Conservation (phyloP, 2,113 vertebrate species). For the Hemiprocne comata region DNA sequence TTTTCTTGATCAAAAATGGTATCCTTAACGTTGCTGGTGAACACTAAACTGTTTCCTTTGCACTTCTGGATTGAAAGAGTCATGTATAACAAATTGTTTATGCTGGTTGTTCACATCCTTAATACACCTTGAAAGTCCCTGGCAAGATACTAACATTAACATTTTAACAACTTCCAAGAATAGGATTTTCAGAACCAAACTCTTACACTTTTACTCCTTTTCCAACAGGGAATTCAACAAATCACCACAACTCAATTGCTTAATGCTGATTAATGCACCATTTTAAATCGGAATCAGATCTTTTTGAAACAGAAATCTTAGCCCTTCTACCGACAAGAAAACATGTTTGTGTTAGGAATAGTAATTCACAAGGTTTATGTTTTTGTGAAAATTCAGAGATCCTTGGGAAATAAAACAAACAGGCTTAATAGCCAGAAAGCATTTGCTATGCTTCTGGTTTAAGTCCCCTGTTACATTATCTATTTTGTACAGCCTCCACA, state of each 20-base stretch:
- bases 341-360: not conserved
- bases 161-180: not conserved
- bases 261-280: not conserved
- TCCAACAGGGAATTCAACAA: not conserved
- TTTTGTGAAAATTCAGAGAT: not conserved
- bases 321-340: not conserved
- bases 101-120: not conserved
- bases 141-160: not conserved
- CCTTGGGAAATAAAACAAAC: not conserved
- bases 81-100: not conserved
- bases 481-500: not conserved
- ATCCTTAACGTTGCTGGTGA: too few species aligned
- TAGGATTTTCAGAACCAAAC: not conserved
- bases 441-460: not conserved
- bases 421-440: not conserved
- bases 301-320: not conserved
- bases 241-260: not conserved
- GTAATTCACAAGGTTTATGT: not conserved
- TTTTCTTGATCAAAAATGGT: not conserved
- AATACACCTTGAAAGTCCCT: not conserved
- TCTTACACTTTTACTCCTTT: not conserved
- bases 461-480: not conserved
- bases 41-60: too few species aligned
- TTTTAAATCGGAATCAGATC: not conserved
- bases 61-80: not conserved